Evolutionary conservation across 1,140 invertebrate genomes (phyloP), one percentile per base, ranked within the genome.

Genomic region (Odontomachus brunneus): DNA sequence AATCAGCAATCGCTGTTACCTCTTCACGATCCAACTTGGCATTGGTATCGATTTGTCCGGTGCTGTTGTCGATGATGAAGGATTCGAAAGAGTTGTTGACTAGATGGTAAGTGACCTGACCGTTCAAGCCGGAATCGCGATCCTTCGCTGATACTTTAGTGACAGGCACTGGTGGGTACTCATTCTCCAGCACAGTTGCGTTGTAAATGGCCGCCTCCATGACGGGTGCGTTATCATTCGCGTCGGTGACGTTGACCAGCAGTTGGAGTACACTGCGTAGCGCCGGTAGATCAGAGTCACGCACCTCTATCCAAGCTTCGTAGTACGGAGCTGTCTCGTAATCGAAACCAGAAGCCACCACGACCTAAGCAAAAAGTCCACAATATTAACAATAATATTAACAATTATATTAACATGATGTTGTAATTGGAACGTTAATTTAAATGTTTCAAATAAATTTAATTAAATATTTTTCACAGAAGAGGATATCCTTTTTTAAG

Each of bases 301-400:
- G 94, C 0, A 98, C 98, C 95, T 98, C 97, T 65, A 99, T 96
- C 98, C 98, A 99, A 29, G 99, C 96, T 93, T 98, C 97, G 92
- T 98, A 99, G 19, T 96, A 93, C 19, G 96, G 95, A 81, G 96
- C 95, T 0, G 96, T 96, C 95, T 99, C 98, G 90, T 97, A 99
- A 93, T 99, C 98, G 67, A 99, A 95, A 0, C 97, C 97, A 89
- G 95, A 96, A 9, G 96, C 96, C 2, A 97, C 96, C 0, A 98
- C 96, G 15, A 94, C 90, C 92, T 93, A n/a, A n/a, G 22, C 11
- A 26, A 84, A 66, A 66, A 44, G 3, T 66, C 17, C 22, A n/a
- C 26, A 33, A 53, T 7, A 7, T 44, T 44, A 44, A 44, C 9
- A 44, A 44, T 11, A 7, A 11, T 44, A 44, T 44, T 44, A 44